Conservation (phyloP, 2,797 vertebrate genomes). For the Characodon lateralis region DNA sequence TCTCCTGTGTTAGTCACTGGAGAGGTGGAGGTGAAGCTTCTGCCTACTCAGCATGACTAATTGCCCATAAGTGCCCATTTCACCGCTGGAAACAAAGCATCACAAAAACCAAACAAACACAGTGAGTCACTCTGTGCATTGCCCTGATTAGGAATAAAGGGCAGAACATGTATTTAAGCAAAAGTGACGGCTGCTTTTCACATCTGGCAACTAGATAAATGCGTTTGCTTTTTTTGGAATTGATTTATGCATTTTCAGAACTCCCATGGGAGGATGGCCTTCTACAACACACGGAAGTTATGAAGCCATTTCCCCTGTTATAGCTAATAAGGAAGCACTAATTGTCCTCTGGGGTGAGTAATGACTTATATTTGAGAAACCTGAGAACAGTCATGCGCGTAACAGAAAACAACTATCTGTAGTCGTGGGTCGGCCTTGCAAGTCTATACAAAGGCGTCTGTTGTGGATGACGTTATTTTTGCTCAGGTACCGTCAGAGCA, state of each 20-base stretch:
- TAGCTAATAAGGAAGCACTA: conserved; percentile 59
- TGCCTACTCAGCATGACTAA: conserved; percentile 78
- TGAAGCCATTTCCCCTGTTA: conserved; percentile 60
- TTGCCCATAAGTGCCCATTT: conserved; percentile 71
- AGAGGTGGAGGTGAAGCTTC: conserved; percentile 66
- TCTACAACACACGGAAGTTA: conserved; percentile 25
- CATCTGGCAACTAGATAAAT: conserved; percentile 18
- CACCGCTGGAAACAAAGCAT: conserved; percentile 68
- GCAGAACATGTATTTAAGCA: background rate
- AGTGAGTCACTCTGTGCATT: conserved; percentile 62
- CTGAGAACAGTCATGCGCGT: conserved; percentile 51
- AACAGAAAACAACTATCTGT: conserved; percentile 50
- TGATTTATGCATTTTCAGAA: conserved; percentile 38
- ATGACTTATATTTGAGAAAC: conserved; percentile 53
- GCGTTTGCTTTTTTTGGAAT: conserved; percentile 29
- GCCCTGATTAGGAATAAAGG: conserved; percentile 25
- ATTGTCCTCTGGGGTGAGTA: conserved; percentile 48
- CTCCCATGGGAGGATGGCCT: conserved; percentile 16
- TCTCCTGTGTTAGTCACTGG: conserved; percentile 52
- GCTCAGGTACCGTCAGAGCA: conserved; percentile 29
- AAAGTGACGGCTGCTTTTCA: conserved; percentile 17
- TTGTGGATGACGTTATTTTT: conserved; percentile 23
- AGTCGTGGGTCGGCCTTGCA: conserved; percentile 24
- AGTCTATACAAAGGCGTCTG: conserved; percentile 15
- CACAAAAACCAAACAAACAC: conserved; percentile 72